A percentile compares a stretch with the other conserved stretches of the same genome.
Evolutionary conservation across 23 tunicate species (phyloP).

Genomic region (Styela plicata): DNA sequence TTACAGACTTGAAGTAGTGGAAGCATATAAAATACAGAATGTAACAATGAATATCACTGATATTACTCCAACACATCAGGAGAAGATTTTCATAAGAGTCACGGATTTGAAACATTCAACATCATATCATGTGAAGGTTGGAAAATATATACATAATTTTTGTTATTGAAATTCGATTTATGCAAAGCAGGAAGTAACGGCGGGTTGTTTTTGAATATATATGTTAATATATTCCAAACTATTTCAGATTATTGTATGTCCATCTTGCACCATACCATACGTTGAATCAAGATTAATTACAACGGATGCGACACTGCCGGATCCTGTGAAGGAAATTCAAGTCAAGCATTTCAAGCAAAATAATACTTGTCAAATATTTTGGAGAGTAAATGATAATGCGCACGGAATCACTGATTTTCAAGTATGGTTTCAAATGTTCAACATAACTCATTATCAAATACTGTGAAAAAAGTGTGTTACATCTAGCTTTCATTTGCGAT

Average conservation of each 20-base stretch:
- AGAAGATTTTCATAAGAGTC: not conserved
- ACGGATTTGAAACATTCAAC: not conserved
- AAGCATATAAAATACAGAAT: not conserved
- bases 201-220: not conserved
- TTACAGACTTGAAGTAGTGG: not conserved
- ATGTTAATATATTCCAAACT: not conserved
- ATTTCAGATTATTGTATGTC: not conserved
- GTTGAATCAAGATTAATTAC: not conserved
- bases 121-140: not conserved
- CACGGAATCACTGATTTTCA: not conserved
- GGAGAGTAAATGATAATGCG: not conserved
- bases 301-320: not conserved
- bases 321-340: not conserved
- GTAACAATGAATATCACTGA: not conserved
- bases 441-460: not conserved
- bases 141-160: not conserved
- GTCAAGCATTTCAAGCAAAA: not conserved
- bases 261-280: not conserved
- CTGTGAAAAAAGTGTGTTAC: not conserved
- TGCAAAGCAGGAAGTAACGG: too few species aligned
- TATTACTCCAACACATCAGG: not conserved
- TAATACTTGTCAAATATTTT: not conserved
- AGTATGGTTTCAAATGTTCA: not conserved
- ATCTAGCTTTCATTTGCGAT: not conserved
- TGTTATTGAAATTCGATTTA: not conserved